A percentile compares a stretch with the other conserved stretches of the same genome.
These are phyloP conservation scores for Paracanthobrama guichenoti DNA, from an alignment of 2,113 vertebrate species.

Conservation along the genomic window DNA sequence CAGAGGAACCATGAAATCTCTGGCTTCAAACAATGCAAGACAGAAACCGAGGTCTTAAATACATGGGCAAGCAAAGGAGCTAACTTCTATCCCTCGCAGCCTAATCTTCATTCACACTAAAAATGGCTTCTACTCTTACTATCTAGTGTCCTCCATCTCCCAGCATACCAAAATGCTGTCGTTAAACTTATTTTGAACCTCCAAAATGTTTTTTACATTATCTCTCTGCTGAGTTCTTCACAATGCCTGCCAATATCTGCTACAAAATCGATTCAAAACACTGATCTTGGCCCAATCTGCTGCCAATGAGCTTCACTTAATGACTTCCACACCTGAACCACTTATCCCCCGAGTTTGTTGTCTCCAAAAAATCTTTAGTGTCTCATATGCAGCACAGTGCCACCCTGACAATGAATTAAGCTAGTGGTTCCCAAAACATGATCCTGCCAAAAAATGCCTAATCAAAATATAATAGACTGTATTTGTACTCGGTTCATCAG, in stretches of 20 bases:
- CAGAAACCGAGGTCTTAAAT: no score
- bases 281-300: background rate
- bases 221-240: background rate
- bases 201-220: conserved; percentile 6
- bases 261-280: background rate
- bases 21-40: no score
- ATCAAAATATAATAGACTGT: background rate
- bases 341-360: background rate
- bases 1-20: no score
- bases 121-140: conserved; percentile 11
- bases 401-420: background rate
- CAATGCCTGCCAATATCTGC: background rate
- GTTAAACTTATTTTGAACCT: background rate
- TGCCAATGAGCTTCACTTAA: conserved; percentile 11
- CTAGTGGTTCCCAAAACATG: background rate
- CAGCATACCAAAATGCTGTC: background rate
- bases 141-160: background rate
- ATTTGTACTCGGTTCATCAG: background rate
- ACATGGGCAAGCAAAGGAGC: no score
- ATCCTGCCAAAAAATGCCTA: background rate
- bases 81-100: background rate
- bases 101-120: background rate
- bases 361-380: background rate
- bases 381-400: background rate
- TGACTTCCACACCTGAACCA: conserved; percentile 23